phyloP scores from a whole-genome alignment of 1,140 invertebrate genomes.

The Philopotamus ludificatus region DNA sequence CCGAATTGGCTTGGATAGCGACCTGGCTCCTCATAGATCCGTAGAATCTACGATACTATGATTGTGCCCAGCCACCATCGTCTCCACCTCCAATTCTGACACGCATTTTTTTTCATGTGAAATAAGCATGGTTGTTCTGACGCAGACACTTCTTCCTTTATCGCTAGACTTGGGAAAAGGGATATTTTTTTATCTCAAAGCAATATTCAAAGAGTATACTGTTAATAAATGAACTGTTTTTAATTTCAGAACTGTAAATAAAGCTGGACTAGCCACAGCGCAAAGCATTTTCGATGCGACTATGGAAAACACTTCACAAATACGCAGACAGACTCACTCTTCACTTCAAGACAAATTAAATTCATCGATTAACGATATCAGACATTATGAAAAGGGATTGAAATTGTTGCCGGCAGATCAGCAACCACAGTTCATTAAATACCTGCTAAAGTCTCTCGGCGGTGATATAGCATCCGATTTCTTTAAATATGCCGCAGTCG shows the following conservation, averaged over 20 bases:
- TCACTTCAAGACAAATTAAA: constrained; percentile 82
- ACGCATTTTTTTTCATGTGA: too few relatives aligned
- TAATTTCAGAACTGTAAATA: constrained; percentile 53
- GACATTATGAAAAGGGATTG: constrained; percentile 83
- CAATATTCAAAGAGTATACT: too few relatives aligned
- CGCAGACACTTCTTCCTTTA: too few relatives aligned
- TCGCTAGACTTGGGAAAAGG: too few relatives aligned
- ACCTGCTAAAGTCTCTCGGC: constrained; percentile 80
- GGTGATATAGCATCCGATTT: constrained; percentile 82
- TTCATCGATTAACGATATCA: constrained; percentile 71
- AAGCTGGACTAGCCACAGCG: constrained; percentile 61
- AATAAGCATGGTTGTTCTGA: too few relatives aligned
- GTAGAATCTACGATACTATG: too few relatives aligned
- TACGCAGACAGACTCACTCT: constrained; percentile 72
- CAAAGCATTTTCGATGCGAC: constrained; percentile 69
- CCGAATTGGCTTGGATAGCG: too few relatives aligned
- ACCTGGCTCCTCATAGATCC: too few relatives aligned
- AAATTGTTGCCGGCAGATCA: constrained; percentile 62
- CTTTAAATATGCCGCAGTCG: constrained; percentile 67
- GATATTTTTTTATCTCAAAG: too few relatives aligned
- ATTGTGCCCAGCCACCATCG: too few relatives aligned
- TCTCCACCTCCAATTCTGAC: too few relatives aligned
- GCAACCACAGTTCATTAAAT: constrained; percentile 71
- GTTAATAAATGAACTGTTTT: too few relatives aligned
- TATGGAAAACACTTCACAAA: constrained; percentile 64